phyloP scores from a whole-genome alignment of 2,113 vertebrate species.

The Gila orcuttii region DNA sequence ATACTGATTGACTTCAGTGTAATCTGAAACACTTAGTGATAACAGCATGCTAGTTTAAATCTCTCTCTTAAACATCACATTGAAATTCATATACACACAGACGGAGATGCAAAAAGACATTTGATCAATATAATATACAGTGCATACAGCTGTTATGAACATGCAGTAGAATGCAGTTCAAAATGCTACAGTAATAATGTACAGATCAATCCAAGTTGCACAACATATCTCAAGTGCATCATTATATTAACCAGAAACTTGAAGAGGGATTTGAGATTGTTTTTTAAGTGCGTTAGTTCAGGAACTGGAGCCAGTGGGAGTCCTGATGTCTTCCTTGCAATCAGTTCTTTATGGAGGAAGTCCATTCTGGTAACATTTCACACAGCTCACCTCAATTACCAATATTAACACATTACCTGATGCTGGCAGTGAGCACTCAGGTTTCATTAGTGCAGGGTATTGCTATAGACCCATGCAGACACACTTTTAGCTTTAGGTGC shows the following conservation, averaged over 20 bases:
- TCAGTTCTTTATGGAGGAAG: constrained; percentile 6
- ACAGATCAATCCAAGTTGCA: constrained; percentile 23
- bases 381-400: constrained; percentile 1
- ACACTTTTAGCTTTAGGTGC: not conserved
- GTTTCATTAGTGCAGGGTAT: not conserved
- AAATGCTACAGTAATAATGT: not conserved
- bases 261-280: constrained; percentile 14
- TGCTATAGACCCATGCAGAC: not conserved
- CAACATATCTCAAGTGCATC: not conserved
- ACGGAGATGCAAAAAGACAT: not conserved
- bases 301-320: not conserved
- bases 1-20: constrained; percentile 10
- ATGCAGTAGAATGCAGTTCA: not conserved
- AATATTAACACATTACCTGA: not conserved
- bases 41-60: not conserved
- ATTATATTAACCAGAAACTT: constrained; percentile 8
- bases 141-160: not conserved
- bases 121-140: not conserved
- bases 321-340: constrained; percentile 11
- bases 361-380: constrained; percentile 31
- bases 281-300: constrained; percentile 18
- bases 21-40: not conserved
- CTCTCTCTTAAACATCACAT: not conserved
- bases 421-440: not conserved
- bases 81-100: not conserved